A percentile compares a stretch with the other conserved stretches of the same genome.
phyloP scores from a whole-genome alignment of 1,140 invertebrate species.

The Megalopta genalis region DNA sequence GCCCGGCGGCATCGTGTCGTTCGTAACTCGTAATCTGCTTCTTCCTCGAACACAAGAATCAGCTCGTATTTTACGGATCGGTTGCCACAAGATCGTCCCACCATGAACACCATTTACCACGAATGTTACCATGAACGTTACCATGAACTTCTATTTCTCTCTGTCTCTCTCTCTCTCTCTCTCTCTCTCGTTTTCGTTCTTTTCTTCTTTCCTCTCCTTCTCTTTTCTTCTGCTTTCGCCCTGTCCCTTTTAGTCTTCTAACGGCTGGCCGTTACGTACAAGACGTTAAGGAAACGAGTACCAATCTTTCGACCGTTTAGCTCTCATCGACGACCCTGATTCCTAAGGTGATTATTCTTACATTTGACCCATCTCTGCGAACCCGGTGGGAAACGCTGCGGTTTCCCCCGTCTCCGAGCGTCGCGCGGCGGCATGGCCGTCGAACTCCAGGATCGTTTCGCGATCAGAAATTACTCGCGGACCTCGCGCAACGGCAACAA shows the following conservation, averaged over 20 bases:
- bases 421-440: background rate
- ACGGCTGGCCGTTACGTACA: slow-evolving; percentile 36
- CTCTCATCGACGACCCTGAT: background rate
- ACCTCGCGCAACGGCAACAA: background rate
- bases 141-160: too few relatives aligned
- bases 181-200: background rate
- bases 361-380: background rate
- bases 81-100: too few relatives aligned
- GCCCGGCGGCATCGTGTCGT: slow-evolving; percentile 3
- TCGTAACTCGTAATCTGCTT: background rate
- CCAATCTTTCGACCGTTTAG: background rate
- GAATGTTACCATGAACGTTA: background rate
- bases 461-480: background rate
- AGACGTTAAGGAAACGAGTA: background rate
- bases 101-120: too few relatives aligned
- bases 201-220: background rate
- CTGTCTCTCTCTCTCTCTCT: too few relatives aligned
- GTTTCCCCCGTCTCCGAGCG: background rate
- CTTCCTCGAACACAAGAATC: background rate
- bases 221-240: too few relatives aligned
- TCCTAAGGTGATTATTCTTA: background rate
- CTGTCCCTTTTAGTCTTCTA: background rate
- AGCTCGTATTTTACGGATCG: background rate
- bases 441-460: background rate
- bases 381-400: background rate